Percentiles rank a stretch among this genome's conserved stretches.
Evolutionary conservation across 2,797 vertebrate genomes (phyloP).

Genomic region (Coilia nasus): DNA sequence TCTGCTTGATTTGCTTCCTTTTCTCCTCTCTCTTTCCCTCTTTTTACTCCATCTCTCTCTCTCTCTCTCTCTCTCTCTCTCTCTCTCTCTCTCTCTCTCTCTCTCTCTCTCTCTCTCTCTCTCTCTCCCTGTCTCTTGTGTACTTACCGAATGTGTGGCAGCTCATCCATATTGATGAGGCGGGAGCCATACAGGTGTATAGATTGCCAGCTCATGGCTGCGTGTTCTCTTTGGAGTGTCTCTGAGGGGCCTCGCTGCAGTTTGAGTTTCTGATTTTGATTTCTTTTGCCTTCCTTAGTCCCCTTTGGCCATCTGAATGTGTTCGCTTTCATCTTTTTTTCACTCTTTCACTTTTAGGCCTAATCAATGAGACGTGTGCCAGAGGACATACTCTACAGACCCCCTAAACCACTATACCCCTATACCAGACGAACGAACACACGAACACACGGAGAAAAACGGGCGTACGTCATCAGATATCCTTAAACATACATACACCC

Average conservation of each 20-base stretch:
- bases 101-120: not conserved
- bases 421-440: not conserved
- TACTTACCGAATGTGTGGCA: not conserved
- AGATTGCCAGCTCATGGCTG: conserved; percentile 6
- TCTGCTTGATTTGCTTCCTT: conserved; percentile 2
- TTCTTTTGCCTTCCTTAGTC: not conserved
- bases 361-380: not conserved
- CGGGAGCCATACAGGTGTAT: not conserved
- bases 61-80: not conserved
- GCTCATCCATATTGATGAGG: not conserved
- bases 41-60: not conserved
- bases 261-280: not conserved
- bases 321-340: not conserved
- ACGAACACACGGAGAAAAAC: not conserved
- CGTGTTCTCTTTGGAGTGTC: not conserved
- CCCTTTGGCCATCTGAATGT: not conserved
- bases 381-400: not conserved
- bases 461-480: not conserved
- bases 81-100: too few relatives aligned
- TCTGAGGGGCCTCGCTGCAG: not conserved
- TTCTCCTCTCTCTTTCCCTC: not conserved
- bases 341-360: not conserved
- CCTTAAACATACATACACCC: not conserved
- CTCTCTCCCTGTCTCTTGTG: not conserved
- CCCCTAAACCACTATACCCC: not conserved